Percentiles rank a stretch among this genome's conserved stretches.
These are phyloP conservation scores for Odocoileus hemionus DNA, from an alignment of 2,113 vertebrate species.

Conservation along the genomic window DNA sequence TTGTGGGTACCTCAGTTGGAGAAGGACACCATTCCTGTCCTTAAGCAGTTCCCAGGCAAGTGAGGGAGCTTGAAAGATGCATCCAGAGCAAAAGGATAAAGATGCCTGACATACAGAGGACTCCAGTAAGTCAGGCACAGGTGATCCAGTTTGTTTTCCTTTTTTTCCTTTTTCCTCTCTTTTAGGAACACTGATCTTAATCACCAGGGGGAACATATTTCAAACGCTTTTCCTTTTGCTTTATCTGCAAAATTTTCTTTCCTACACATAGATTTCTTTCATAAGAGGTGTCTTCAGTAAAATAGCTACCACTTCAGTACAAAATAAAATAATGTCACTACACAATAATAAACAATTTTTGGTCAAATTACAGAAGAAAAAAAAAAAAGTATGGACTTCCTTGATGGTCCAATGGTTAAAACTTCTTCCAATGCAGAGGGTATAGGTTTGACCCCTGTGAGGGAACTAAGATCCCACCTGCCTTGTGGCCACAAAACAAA, in stretches of 20 bases:
- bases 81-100: too few relatives aligned
- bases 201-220: background rate
- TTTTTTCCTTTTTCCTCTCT: background rate
- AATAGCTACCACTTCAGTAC: background rate
- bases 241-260: background rate
- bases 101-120: background rate
- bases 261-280: background rate
- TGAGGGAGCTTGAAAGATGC: background rate
- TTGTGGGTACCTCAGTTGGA: background rate
- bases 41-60: background rate
- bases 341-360: background rate
- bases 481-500: background rate
- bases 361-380: background rate
- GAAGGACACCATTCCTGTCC: background rate
- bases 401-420: background rate
- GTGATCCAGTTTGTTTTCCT: background rate
- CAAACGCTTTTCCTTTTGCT: background rate
- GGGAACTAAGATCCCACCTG: background rate
- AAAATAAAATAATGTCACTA: background rate
- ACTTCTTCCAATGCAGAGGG: background rate
- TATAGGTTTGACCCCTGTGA: background rate
- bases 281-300: background rate
- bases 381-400: background rate
- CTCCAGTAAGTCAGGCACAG: background rate
- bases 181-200: background rate